phyloP scores from a whole-genome alignment of 2,888 invertebrate species.

The Colostygia pectinataria region DNA sequence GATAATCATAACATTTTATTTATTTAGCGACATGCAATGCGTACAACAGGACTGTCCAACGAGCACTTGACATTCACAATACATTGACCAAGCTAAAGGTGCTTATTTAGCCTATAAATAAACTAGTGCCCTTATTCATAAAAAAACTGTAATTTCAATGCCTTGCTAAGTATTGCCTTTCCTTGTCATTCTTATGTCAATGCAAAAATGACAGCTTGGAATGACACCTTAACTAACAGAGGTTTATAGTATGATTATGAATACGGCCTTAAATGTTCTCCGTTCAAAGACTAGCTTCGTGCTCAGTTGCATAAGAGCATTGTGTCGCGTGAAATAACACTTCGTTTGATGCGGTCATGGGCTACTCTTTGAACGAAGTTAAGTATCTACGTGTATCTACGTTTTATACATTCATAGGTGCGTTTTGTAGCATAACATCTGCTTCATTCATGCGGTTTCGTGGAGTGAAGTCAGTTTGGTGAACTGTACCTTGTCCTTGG shows the following conservation, averaged over 20 bases:
- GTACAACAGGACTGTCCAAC: background rate
- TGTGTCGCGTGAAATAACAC: too few species aligned
- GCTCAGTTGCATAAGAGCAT: too few species aligned
- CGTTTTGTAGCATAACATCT: background rate
- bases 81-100: slow-evolving; percentile 10
- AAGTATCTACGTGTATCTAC: slow-evolving; percentile 1
- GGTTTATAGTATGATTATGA: too few species aligned
- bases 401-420: background rate
- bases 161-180: too few species aligned
- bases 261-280: background rate
- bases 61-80: slow-evolving; percentile 6
- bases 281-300: slow-evolving; percentile 3
- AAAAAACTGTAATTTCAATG: too few species aligned
- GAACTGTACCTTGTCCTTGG: slow-evolving; percentile 89
- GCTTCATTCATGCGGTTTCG: slow-evolving; percentile 16
- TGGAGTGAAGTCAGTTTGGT: slow-evolving; percentile 26
- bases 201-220: too few species aligned
- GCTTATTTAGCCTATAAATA: too few species aligned
- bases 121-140: too few species aligned
- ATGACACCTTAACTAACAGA: too few species aligned
- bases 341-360: background rate
- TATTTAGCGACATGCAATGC: slow-evolving; percentile 18
- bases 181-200: too few species aligned
- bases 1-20: slow-evolving; percentile 12
- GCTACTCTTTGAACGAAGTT: background rate